These are phyloP conservation scores for Tipula lateralis DNA, from an alignment of 2,888 invertebrate genomes.

Conservation along the genomic window DNA sequence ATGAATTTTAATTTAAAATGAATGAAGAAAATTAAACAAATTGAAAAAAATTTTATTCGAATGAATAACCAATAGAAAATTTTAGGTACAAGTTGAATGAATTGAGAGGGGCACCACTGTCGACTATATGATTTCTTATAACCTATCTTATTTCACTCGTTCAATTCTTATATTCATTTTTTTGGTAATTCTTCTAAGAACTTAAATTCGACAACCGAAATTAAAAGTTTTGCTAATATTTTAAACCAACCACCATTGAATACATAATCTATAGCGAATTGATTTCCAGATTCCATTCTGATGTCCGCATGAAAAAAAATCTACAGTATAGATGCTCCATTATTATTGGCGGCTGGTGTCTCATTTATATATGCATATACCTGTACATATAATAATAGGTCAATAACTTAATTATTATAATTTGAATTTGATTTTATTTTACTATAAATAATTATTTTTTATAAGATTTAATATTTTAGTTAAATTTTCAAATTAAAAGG, in stretches of 20 bases:
- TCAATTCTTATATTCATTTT: neutral
- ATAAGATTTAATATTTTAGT: neutral
- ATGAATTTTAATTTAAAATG: no score
- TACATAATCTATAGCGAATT: neutral
- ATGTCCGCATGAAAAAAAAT: neutral
- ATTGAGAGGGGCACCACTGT: no score
- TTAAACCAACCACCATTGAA: neutral
- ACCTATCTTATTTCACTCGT: neutral
- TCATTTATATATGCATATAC: neutral
- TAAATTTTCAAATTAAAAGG: neutral
- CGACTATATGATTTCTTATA: neutral
- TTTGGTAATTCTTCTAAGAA: neutral
- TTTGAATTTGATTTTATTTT: neutral
- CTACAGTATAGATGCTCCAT: neutral
- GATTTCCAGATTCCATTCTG: neutral
- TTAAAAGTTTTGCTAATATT: neutral
- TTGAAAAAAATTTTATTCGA: no score
- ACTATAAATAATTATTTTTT: neutral
- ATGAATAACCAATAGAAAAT: neutral
- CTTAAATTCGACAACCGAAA: neutral
- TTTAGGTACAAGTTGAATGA: no score
- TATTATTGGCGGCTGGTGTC: neutral
- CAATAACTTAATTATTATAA: neutral
- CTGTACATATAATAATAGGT: neutral
- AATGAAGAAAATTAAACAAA: no score